These are phyloP conservation scores for Aproaerema taeniolella DNA, from an alignment of 2,888 invertebrate genomes.

Conservation along the genomic window DNA sequence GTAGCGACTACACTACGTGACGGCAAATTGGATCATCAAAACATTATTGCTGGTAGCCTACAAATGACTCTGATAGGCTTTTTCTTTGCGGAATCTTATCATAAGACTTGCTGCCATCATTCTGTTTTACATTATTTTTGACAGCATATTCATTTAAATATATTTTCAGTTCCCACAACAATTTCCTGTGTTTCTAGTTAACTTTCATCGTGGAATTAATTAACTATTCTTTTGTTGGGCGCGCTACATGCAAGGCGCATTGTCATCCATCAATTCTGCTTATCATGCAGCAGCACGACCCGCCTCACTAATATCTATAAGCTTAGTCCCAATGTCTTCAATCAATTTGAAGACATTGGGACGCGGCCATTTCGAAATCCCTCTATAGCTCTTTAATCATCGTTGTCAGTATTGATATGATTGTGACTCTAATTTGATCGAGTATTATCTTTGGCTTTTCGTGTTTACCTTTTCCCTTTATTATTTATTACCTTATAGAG, in stretches of 20 bases:
- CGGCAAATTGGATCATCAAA: constrained; percentile 16
- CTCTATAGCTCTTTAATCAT: constrained; percentile 46
- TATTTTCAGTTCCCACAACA: constrained; percentile 34
- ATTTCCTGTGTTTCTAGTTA: constrained; percentile 44
- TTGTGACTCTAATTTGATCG: constrained; percentile 29
- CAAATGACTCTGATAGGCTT: no score
- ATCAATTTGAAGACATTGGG: constrained; percentile 65
- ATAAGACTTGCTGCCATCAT: no score
- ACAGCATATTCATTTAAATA: no score
- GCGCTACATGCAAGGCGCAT: constrained; percentile 42
- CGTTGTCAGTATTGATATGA: constrained; percentile 23
- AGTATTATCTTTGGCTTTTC: constrained; percentile 17
- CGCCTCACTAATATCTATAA: constrained; percentile 37
- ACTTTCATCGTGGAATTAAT: constrained; percentile 66
- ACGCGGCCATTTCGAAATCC: constrained; percentile 46
- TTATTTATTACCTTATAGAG: constrained; percentile 12
- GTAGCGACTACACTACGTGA: constrained; percentile 21
- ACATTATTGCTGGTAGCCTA: no score
- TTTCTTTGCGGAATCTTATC: no score
- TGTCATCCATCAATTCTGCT: constrained; percentile 67
- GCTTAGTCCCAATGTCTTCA: constrained; percentile 41
- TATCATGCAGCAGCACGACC: constrained; percentile 49
- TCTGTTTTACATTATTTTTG: constrained; percentile 31
- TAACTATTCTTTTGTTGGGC: constrained; percentile 62
- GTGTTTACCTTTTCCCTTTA: constrained; percentile 8